Evolutionary conservation across 2,113 vertebrate species (phyloP).

Genomic region (Thymallus thymallus): DNA sequence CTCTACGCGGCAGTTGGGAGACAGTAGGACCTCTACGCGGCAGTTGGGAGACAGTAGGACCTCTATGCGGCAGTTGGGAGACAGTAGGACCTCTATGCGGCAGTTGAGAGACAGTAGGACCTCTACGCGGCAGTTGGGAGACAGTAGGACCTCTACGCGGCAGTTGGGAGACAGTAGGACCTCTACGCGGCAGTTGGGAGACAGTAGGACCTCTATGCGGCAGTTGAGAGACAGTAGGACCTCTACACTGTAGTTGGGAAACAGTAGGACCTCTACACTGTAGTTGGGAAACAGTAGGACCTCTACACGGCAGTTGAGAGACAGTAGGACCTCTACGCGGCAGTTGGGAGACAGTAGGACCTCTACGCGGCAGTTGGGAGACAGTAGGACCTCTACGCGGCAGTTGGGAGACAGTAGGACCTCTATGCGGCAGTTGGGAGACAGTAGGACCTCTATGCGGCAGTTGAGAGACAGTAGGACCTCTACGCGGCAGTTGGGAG

Average conservation of each 20-base stretch:
- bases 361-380: neutral
- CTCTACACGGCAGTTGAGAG: no score
- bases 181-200: neutral
- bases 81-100: constrained; percentile 5
- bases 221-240: neutral
- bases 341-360: neutral
- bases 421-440: neutral
- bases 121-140: neutral
- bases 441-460: constrained; percentile 5
- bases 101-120: neutral
- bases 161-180: neutral
- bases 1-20: neutral
- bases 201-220: constrained; percentile 5
- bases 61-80: neutral
- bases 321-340: constrained; percentile 9
- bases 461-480: neutral
- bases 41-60: neutral
- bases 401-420: neutral
- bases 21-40: constrained; percentile 9
- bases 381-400: constrained; percentile 9
- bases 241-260: neutral
- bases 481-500: neutral
- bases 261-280: constrained; percentile 13
- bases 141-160: constrained; percentile 9
- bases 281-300: no score